phyloP scores from a whole-genome alignment of 2,113 vertebrate genomes.

The Rissa tridactyla region DNA sequence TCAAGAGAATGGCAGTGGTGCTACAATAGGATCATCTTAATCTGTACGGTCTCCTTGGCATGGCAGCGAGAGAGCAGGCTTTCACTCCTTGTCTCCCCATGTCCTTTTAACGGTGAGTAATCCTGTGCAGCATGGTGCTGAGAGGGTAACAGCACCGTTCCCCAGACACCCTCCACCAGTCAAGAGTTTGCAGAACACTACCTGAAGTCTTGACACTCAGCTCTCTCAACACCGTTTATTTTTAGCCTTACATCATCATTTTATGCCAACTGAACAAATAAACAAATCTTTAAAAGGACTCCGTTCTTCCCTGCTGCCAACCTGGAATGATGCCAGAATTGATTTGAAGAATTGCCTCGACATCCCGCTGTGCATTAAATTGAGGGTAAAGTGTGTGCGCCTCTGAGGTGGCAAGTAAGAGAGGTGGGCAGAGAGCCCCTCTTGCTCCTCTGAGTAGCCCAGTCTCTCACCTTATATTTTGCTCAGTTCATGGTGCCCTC shows the following conservation, averaged over 20 bases:
- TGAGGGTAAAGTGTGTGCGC: background rate
- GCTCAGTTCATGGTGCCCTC: background rate
- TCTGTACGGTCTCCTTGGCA: background rate
- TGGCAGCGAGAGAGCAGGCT: background rate
- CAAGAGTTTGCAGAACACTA: background rate
- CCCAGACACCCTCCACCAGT: background rate
- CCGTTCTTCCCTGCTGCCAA: background rate
- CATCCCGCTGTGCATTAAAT: background rate
- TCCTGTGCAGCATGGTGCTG: too few species aligned
- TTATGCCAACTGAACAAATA: constrained; percentile 1
- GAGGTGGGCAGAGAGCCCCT: background rate
- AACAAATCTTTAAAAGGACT: background rate
- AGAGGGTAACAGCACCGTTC: too few species aligned
- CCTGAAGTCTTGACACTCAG: background rate
- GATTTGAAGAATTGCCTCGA: background rate
- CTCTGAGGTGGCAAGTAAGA: background rate
- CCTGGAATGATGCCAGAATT: background rate
- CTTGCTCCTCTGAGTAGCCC: background rate
- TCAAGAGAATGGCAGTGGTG: background rate
- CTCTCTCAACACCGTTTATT: background rate
- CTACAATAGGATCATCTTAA: background rate
- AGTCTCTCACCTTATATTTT: background rate
- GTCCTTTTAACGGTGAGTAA: background rate
- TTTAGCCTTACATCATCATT: background rate
- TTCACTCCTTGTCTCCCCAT: background rate